Evolutionary conservation across 2,113 vertebrate genomes (phyloP).

Genomic region (Centropus unirufus): DNA sequence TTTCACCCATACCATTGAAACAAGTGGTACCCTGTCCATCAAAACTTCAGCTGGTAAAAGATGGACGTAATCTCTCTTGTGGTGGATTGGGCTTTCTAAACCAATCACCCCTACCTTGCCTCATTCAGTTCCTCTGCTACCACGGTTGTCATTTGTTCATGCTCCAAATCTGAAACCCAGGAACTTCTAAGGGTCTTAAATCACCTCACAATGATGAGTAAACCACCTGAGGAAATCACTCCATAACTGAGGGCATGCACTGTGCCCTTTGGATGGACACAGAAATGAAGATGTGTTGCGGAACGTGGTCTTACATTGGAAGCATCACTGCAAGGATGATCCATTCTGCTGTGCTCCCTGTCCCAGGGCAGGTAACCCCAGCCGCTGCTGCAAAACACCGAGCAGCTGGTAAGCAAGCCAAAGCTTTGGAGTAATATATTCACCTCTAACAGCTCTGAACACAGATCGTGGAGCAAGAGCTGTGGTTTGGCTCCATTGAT

Average conservation of each 20-base stretch:
- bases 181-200: neutral
- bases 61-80: neutral
- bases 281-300: neutral
- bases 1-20: neutral
- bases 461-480: neutral
- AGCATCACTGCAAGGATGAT: neutral
- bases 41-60: neutral
- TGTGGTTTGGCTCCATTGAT: neutral
- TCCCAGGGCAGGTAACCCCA: neutral
- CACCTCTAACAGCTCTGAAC: neutral
- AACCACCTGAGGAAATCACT: neutral
- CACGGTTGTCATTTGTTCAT: neutral
- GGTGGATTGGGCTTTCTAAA: neutral
- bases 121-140: neutral
- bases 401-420: neutral
- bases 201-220: neutral
- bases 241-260: too few relatives aligned
- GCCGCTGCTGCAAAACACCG: neutral
- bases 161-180: neutral
- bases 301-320: accelerated
- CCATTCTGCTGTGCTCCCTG: neutral
- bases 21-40: neutral
- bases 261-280: neutral
- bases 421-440: neutral
- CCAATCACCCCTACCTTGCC: neutral